These are phyloP conservation scores for Carterocephalus palaemon DNA, from an alignment of 2,888 invertebrate genomes.

Conservation along the genomic window DNA sequence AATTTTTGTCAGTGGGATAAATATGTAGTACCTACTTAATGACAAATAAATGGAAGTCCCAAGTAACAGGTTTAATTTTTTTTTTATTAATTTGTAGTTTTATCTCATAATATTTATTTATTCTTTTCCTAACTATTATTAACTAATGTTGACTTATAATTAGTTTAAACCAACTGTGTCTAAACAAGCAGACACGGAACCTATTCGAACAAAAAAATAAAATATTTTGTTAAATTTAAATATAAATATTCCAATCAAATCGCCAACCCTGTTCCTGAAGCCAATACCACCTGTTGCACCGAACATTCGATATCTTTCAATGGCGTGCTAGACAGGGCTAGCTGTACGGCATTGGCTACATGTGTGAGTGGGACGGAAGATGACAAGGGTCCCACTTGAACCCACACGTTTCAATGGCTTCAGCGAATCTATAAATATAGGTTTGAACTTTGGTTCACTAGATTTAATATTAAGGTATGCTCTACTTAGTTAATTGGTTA, in stretches of 20 bases:
- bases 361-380: slow-evolving; percentile 43
- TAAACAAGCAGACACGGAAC: too few relatives aligned
- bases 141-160: too few relatives aligned
- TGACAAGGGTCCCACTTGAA: slow-evolving; percentile 66
- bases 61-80: too few relatives aligned
- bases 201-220: too few relatives aligned
- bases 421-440: slow-evolving; percentile 69
- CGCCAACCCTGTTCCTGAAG: slow-evolving; percentile 64
- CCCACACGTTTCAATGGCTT: slow-evolving; percentile 71
- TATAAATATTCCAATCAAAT: slow-evolving; percentile 57
- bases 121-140: too few relatives aligned
- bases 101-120: too few relatives aligned
- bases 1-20: too few relatives aligned
- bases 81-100: too few relatives aligned
- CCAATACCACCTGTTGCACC: slow-evolving; percentile 75
- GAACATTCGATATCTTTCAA: slow-evolving; percentile 77
- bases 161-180: too few relatives aligned
- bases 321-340: slow-evolving; percentile 55
- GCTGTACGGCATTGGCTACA: slow-evolving; percentile 28
- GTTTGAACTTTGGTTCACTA: slow-evolving; percentile 57
- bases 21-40: too few relatives aligned
- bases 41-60: too few relatives aligned
- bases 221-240: slow-evolving; percentile 5
- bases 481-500: slow-evolving; percentile 40
- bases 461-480: slow-evolving; percentile 37